phyloP scores from a whole-genome alignment of 2,113 vertebrate species.

The Centropus unirufus region DNA sequence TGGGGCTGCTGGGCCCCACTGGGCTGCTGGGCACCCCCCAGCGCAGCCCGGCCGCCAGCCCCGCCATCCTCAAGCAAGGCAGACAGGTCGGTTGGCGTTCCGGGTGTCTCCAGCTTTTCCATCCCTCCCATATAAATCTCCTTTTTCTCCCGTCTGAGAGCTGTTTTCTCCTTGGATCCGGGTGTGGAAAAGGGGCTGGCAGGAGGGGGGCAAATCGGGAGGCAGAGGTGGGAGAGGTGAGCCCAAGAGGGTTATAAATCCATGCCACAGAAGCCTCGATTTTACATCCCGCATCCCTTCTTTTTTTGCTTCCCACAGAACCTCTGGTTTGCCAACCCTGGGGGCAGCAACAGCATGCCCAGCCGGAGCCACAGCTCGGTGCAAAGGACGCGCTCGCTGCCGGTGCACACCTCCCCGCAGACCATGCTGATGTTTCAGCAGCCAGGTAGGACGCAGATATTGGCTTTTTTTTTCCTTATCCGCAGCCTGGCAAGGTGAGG shows the following conservation, averaged over 20 bases:
- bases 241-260: background rate
- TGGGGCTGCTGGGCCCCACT: slow-evolving; percentile 87
- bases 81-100: slow-evolving; percentile 83
- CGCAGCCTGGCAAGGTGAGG: fast-evolving
- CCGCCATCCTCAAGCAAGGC: slow-evolving; percentile 91
- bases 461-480: fast-evolving
- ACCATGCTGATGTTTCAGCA: slow-evolving; percentile 96
- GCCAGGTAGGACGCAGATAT: slow-evolving; percentile 77
- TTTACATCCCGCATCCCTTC: background rate
- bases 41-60: slow-evolving; percentile 86
- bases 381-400: slow-evolving; percentile 95
- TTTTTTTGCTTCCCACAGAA: slow-evolving; percentile 78
- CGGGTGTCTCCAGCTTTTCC: background rate
- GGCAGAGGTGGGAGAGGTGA: background rate
- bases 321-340: slow-evolving; percentile 97
- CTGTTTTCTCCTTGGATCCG: slow-evolving; percentile 38
- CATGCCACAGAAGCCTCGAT: fast-evolving
- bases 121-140: background rate
- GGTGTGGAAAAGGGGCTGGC: slow-evolving; percentile 23
- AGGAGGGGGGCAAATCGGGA: background rate
- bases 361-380: slow-evolving; percentile 96
- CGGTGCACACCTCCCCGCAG: slow-evolving; percentile 94
- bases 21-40: slow-evolving; percentile 88
- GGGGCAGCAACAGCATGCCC: slow-evolving; percentile 98
- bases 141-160: slow-evolving; percentile 31